These are phyloP conservation scores for Dolichoris vasculosae DNA, from an alignment of 1,140 invertebrate genomes.

Conservation along the genomic window DNA sequence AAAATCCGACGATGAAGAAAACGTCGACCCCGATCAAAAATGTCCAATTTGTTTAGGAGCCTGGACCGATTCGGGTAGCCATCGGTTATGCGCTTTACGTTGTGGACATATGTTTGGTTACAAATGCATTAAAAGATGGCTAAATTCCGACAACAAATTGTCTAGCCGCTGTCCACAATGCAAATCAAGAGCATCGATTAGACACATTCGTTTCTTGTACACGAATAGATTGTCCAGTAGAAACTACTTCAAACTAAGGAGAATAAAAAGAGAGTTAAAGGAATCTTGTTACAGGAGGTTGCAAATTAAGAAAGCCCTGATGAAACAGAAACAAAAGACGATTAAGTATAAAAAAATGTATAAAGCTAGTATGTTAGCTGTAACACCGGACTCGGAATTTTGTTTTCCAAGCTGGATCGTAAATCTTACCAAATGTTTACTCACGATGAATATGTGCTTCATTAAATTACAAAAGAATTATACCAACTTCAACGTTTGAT, in stretches of 20 bases:
- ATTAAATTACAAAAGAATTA: too few relatives aligned
- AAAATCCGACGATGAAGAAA: constrained; percentile 56
- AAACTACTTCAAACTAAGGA: constrained; percentile 80
- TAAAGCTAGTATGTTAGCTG: background rate
- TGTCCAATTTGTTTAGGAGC: constrained; percentile 92
- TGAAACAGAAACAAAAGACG: constrained; percentile 26
- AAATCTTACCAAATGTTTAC: too few relatives aligned
- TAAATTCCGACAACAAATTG: constrained; percentile 66
- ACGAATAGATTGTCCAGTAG: constrained; percentile 78
- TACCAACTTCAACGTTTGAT: too few relatives aligned
- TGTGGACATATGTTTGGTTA: constrained; percentile 95
- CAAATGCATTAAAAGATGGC: constrained; percentile 88
- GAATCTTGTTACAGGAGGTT: background rate
- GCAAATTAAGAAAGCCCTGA: constrained; percentile 6
- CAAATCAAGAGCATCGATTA: constrained; percentile 83
- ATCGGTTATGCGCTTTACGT: constrained; percentile 86
- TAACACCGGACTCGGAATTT: background rate
- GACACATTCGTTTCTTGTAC: constrained; percentile 87
- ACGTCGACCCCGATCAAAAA: constrained; percentile 78
- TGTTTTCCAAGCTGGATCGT: too few relatives aligned
- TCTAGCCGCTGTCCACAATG: constrained; percentile 86
- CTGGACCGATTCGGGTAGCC: constrained; percentile 89
- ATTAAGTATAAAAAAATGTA: constrained; percentile 45
- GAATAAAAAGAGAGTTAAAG: constrained; percentile 9
- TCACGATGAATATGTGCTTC: too few relatives aligned